These are phyloP conservation scores for Festucalex cinctus DNA, from an alignment of 2,113 vertebrate species.

Conservation along the genomic window DNA sequence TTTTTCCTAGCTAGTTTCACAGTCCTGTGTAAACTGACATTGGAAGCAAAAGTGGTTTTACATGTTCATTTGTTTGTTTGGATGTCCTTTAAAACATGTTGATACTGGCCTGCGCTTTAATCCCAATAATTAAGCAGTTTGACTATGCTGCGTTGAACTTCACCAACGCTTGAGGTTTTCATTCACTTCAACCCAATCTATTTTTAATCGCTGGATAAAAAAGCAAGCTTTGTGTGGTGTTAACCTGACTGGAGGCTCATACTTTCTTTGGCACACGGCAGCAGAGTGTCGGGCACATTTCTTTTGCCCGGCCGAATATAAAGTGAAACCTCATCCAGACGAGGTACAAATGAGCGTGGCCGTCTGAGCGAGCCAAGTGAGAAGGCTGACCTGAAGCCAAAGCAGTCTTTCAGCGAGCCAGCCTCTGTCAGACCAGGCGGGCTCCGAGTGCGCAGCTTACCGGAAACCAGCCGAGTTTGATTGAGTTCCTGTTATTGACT, in stretches of 20 bases:
- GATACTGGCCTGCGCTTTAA: conserved; percentile 9
- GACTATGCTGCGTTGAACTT: conserved; percentile 5
- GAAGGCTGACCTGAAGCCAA: conserved; percentile 64
- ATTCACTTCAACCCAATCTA: conserved; percentile 13
- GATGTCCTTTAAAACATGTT: conserved; percentile 18
- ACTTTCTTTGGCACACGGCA: conserved; percentile 61
- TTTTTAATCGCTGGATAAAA: conserved; percentile 18
- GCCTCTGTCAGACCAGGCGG: conserved; percentile 60
- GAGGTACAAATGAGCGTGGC: conserved; percentile 68
- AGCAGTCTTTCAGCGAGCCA: conserved; percentile 59
- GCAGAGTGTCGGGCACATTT: conserved; percentile 37
- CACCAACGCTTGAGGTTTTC: conserved; percentile 5
- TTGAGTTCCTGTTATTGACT: conserved; percentile 94
- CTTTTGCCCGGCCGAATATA: conserved; percentile 48
- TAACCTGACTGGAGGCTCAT: conserved; percentile 44
- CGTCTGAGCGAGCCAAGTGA: conserved; percentile 47
- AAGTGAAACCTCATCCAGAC: conserved; percentile 59
- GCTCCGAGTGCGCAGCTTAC: conserved; percentile 66
- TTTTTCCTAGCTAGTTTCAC: background rate
- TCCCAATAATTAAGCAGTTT: conserved; percentile 4
- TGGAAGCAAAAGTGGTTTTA: conserved; percentile 16
- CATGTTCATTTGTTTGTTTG: conserved; percentile 16
- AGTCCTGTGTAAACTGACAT: background rate
- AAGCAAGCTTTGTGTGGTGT: conserved; percentile 39
- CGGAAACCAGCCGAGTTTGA: conserved; percentile 87